Base-by-base conservation (phyloP, 2,113 vertebrate genomes). In the Excalfactoria chinensis region DNA sequence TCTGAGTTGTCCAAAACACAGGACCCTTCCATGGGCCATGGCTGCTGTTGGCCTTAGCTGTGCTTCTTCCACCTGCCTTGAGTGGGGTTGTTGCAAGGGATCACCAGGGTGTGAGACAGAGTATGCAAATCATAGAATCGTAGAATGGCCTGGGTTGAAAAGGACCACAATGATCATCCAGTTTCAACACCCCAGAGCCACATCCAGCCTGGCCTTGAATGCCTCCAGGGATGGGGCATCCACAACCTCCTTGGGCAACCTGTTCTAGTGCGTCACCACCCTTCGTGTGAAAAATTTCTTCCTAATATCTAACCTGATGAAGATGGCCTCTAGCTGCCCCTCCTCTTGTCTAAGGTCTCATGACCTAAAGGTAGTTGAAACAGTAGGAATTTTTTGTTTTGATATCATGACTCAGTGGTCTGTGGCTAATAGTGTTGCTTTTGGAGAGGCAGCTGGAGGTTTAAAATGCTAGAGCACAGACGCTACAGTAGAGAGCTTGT, bases 401-500 rank as follows among this genome's bases (percentile, higher is more conserved):
- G 13, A 13, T 74, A 15, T 60, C 13, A 60, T 0, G 1, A 13
- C 13, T 34, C 4, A 13, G 9, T 25, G 30, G 25, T 58, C 83
- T 2, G 5, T 1, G 4, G 21, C 28, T 82, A 66, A 70, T 23
- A 37, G 13, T 0, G 1, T 5, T 30, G 58, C 44, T 40, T 6
- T 21, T 43, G 40, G 40, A 58, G 19, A 67, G 16, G 17, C 44
- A 71, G 13, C 3, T 4, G 2, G 41, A 8, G 11, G 37, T 53
- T 32, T 75, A 56, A 81, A 74, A 58, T 3, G 2, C 26, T 46
- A 53, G 53, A 88, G 19, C 18, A 34, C 4, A 3, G 60, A 44
- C 3, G 7, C 15, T 26, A 35, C 10, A 34, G 17, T 9, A 9
- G n/a, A 66, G 35, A 67, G 13, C 5, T 18, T 46, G 73, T 26